These are phyloP conservation scores for Diacarnus erythraeanus DNA, from an alignment of 37 sponge, comb jelly and placozoan genomes.

Conservation along the genomic window DNA sequence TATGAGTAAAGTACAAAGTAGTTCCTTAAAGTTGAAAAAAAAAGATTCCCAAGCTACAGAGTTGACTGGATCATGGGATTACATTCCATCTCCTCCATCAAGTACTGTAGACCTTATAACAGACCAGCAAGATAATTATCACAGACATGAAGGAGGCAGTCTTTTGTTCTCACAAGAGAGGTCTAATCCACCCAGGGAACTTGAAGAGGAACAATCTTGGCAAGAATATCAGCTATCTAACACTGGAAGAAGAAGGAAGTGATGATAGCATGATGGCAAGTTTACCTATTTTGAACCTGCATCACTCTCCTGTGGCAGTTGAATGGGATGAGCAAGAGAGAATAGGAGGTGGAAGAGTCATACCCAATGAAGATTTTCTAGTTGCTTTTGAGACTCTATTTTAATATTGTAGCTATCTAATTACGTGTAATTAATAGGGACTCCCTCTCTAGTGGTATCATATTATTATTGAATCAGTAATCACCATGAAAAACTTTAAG, in stretches of 20 bases:
- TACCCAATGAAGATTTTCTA: background rate
- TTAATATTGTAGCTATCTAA: too few relatives aligned
- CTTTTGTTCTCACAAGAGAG: background rate
- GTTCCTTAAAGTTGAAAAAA: background rate
- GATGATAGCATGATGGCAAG: conserved; percentile 1
- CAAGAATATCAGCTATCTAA: background rate
- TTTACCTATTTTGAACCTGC: background rate
- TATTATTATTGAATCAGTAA: too few relatives aligned
- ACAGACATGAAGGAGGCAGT: background rate
- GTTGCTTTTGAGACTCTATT: conserved; percentile 1
- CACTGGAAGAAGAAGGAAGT: background rate
- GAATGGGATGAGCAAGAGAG: background rate
- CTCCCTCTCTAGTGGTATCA: too few relatives aligned
- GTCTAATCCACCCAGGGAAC: background rate
- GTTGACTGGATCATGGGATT: background rate
- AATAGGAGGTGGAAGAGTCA: background rate
- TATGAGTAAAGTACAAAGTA: too few relatives aligned
- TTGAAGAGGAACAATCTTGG: background rate
- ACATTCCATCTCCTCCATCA: background rate
- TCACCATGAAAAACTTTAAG: too few relatives aligned
- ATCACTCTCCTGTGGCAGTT: background rate
- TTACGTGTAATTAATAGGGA: too few relatives aligned
- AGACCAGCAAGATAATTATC: conserved; percentile 7
- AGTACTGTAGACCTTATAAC: background rate
- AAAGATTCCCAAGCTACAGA: background rate